phyloP scores from a whole-genome alignment of 2,797 vertebrate species.

The Corythornis leucogaster region DNA sequence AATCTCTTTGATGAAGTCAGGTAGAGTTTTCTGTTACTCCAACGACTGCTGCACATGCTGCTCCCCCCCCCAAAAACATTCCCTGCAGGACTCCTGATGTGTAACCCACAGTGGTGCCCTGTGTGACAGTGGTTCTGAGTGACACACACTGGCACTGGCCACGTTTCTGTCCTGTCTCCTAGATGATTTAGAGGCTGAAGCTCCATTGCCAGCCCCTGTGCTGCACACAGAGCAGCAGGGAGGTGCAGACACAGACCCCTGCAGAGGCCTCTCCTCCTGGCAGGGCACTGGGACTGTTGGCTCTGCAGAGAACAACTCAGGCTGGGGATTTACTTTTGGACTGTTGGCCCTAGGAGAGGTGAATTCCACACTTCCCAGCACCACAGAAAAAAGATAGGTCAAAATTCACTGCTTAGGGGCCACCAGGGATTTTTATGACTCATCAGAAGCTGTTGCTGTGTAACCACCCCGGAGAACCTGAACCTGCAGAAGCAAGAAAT shows the following conservation, averaged over 20 bases:
- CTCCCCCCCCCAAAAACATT: fast-evolving
- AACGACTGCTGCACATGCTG: fast-evolving
- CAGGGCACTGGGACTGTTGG: fast-evolving
- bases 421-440: fast-evolving
- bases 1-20: slow-evolving; percentile 96
- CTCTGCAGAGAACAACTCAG: too few relatives aligned
- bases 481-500: neutral
- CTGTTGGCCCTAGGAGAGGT: neutral
- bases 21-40: slow-evolving; percentile 63
- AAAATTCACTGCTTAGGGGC: neutral
- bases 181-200: too few relatives aligned
- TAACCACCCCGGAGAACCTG: neutral
- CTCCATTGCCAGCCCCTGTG: fast-evolving
- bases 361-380: fast-evolving
- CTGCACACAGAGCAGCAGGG: fast-evolving
- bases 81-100: neutral
- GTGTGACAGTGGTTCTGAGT: neutral
- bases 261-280: neutral
- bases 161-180: too few relatives aligned
- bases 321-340: neutral
- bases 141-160: too few relatives aligned
- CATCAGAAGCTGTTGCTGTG: neutral
- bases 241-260: neutral
- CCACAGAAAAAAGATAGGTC: neutral
- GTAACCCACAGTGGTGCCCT: fast-evolving